Base-by-base conservation (phyloP, 2,113 vertebrate species). In the Cyanoliseus patagonus region DNA sequence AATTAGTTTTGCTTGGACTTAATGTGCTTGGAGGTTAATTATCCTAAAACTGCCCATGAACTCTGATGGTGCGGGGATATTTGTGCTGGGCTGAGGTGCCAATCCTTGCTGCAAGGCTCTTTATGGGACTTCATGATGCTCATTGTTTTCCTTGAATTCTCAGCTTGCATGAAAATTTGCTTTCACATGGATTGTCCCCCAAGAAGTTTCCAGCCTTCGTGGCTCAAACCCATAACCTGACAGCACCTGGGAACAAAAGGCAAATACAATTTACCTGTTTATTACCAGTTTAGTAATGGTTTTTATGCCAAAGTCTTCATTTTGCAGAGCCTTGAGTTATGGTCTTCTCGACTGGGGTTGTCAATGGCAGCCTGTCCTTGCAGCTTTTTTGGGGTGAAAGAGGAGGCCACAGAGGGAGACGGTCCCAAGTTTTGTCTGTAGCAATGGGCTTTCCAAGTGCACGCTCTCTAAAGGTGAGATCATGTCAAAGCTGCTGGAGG, bases 1-100 rank as follows among this genome's bases (percentile, higher is more conserved):
- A 95, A 96, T 97, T 96, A 94, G 81, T 91, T 96, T 93, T 84
- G 64, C 91, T 97, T 92, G 81, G 95, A 92, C 66, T 91, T 95
- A 44, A 75, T 91, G 86, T 84, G 57, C 86, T 82, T 82, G 62
- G 81, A 83, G 80, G 86, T 96, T 96, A 96, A 96, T 94, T 93
- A 92, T 52, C 61, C 66, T 64, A 68, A 82, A 92, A 84, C 77
- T 93, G 80, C 90, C 77, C 80, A 63, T 31, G 78, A 81, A 78
- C 86, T 88, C 94, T n/a, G 19, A 13, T 84, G 69, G 68, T 73
- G 52, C 37, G 47, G 31, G 52, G 76, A 44, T 78, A 62, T 92
- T 88, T 92, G 42, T 55, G 68, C 86, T 46, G 84, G 77, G 41
- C 59, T 86, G 76, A 90, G 76, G 86, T 88, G 69, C 69, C 76